Evolutionary conservation across 2,797 vertebrate species (phyloP), one percentile per base, ranked within the genome.

Genomic region (Odontamblyopus lacepedii): DNA sequence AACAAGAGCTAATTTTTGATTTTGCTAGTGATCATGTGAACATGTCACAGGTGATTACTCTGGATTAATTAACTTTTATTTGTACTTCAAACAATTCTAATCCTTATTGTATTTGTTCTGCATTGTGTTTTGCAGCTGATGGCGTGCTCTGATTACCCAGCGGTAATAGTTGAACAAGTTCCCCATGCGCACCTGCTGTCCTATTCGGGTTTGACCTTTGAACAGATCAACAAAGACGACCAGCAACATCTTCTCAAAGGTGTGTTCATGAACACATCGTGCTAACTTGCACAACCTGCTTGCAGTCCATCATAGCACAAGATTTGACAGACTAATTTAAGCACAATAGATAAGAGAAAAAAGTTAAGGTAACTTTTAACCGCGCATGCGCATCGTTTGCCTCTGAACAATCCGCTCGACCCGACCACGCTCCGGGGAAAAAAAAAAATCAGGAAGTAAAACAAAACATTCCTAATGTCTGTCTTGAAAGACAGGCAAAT

Each of bases 141-240:
- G 32, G 91, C 93, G 78, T 93, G 94, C 59, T 92, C 93, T 32
- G 94, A 96, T 86, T 98, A 96, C 86, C 97, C 97, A 13, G 95
- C 96, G 0, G 96, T 98, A 75, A 97, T 97, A 7, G 96, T 98
- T 89, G 96, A 99, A 66, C 96, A 97, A 81, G 93, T 98, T 82
- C 96, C 96, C 65, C 95, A 95, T 12, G 89, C 94, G 70, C 95
- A 97, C 73, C 93, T 97, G 81, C 90, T 98, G 0, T 92, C 95
- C 44, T 48, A 48, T 51, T 93, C 96, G 0, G 95, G 95, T 15
- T 91, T 98, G 65, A 88, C 92, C 7, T 96, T 95, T 50, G 96
- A 96, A 81, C 95, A 96, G 82, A 89, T 94, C 63, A 91, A 95
- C 5, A 92, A 77, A 83, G 94, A 93, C 66, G 94, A 94, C 55